Conservation (phyloP, 2,888 invertebrate species). For the Isoperla grammatica region DNA sequence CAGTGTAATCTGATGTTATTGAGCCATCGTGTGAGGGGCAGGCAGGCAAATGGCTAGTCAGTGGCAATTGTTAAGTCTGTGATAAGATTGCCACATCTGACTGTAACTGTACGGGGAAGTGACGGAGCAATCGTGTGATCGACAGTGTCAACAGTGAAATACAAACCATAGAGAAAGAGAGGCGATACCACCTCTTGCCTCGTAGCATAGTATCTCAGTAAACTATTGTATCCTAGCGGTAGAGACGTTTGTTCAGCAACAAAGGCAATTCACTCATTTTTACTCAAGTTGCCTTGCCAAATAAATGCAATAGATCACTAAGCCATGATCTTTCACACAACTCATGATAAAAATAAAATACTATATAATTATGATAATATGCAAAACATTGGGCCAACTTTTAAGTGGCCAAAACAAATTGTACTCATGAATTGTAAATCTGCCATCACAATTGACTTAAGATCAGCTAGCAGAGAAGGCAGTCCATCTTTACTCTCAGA, state of each 20-base stretch:
- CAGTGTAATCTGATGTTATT: neutral
- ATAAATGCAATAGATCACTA: neutral
- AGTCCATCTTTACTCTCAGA: neutral
- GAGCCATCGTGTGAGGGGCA: neutral
- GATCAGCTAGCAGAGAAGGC: conserved; percentile 12
- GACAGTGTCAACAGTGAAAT: no score
- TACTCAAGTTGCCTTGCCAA: conserved; percentile 12
- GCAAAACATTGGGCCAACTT: conserved; percentile 1
- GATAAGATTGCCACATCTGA: conserved; percentile 15
- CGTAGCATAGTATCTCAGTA: neutral
- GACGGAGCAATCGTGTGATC: neutral
- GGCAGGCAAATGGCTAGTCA: conserved; percentile 1
- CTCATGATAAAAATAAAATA: no score
- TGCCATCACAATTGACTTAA: neutral
- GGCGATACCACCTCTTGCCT: neutral
- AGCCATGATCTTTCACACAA: no score
- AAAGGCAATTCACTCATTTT: conserved; percentile 3
- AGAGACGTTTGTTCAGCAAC: no score
- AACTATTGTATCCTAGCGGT: no score
- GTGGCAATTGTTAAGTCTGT: conserved; percentile 23
- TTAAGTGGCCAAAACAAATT: neutral
- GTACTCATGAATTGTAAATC: conserved; percentile 1
- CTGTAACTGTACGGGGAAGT: neutral
- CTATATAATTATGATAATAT: no score
- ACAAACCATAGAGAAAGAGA: no score